These are phyloP conservation scores for Antennarius striatus DNA, from an alignment of 2,113 vertebrate genomes.

Conservation along the genomic window DNA sequence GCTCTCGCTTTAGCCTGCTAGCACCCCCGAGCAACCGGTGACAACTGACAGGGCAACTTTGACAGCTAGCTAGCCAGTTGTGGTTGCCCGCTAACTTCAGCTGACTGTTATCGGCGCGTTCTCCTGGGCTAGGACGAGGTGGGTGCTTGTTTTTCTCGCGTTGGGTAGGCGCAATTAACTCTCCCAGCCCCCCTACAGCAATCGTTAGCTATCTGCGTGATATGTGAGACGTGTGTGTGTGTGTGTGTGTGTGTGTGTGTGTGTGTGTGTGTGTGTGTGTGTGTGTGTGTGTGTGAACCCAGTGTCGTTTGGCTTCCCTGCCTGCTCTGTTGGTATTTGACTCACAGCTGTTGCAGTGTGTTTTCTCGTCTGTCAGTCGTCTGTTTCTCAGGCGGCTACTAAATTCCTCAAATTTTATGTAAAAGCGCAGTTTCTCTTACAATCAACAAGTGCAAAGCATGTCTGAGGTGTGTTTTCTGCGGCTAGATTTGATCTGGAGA, in stretches of 20 bases:
- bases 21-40: slow-evolving; percentile 69
- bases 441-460: slow-evolving; percentile 73
- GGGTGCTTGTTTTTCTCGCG: slow-evolving; percentile 19
- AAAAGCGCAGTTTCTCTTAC: slow-evolving; percentile 24
- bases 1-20: slow-evolving; percentile 72
- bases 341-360: slow-evolving; percentile 77
- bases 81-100: slow-evolving; percentile 67
- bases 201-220: slow-evolving; percentile 69
- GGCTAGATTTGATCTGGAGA: slow-evolving; percentile 13
- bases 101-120: slow-evolving; percentile 45
- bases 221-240: slow-evolving; percentile 65
- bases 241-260: slow-evolving; percentile 34
- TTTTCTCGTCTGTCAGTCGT: slow-evolving; percentile 70
- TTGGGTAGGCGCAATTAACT: slow-evolving; percentile 41
- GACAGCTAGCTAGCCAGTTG: slow-evolving; percentile 76
- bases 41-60: slow-evolving; percentile 79
- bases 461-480: slow-evolving; percentile 46
- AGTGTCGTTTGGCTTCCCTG: slow-evolving; percentile 65
- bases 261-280: slow-evolving; percentile 15
- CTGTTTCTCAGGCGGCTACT: slow-evolving; percentile 56
- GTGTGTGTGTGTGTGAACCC: slow-evolving; percentile 15
- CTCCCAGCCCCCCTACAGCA: slow-evolving; percentile 45
- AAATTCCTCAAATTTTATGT: slow-evolving; percentile 40
- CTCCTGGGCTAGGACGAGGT: slow-evolving; percentile 28
- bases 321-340: slow-evolving; percentile 64